Percentiles rank a stretch among this genome's conserved stretches.
phyloP scores from a whole-genome alignment of 2,888 invertebrate species.

The Callyntrura sp. region DNA sequence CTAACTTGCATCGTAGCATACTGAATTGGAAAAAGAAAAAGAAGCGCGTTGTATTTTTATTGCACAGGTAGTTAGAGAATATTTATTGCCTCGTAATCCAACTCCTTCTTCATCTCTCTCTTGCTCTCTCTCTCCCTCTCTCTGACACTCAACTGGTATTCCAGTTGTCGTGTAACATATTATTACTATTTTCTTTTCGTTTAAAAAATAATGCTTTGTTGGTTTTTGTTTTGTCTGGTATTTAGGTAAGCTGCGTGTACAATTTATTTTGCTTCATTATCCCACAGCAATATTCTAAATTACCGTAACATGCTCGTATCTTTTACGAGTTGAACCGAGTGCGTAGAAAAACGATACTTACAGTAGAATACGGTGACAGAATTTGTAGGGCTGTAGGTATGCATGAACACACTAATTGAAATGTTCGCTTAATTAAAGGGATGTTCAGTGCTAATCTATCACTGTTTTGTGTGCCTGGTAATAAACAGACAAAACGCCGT shows the following conservation, averaged over 20 bases:
- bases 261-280: constrained; percentile 50
- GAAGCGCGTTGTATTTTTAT: constrained; percentile 51
- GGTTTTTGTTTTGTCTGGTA: constrained; percentile 7
- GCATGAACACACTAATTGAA: constrained; percentile 39
- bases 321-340: constrained; percentile 18
- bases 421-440: constrained; percentile 55
- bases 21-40: constrained; percentile 9
- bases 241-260: background rate
- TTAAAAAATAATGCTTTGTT: constrained; percentile 30
- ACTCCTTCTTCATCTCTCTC: constrained; percentile 41
- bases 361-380: background rate
- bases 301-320: constrained; percentile 44
- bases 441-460: constrained; percentile 47
- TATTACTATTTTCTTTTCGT: background rate
- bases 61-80: constrained; percentile 57
- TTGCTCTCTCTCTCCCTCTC: constrained; percentile 8
- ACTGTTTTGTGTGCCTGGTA: background rate
- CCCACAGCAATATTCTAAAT: constrained; percentile 45
- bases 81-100: constrained; percentile 52
- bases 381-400: background rate
- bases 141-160: constrained; percentile 17
- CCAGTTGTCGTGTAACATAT: constrained; percentile 26
- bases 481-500: background rate
- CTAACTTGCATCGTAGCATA: background rate
- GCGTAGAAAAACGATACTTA: constrained; percentile 9